Evolutionary conservation across 2,113 vertebrate species (phyloP), one percentile per base, ranked within the genome.

Genomic region (Phyllostomus discolor): DNA sequence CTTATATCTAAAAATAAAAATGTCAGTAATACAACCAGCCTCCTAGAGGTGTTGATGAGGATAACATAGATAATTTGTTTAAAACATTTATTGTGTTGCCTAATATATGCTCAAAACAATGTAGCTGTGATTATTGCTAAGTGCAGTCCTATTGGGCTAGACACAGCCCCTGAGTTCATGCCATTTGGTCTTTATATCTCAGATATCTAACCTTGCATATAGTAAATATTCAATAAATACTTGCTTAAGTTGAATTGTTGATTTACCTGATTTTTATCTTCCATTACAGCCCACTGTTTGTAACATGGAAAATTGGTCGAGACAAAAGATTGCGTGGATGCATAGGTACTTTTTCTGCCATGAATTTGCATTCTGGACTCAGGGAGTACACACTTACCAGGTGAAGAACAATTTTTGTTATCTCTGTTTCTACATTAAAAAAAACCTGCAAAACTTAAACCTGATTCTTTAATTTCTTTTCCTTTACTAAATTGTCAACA

Each of bases 331-430:
- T 99, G 98, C 99, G 99, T 98, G 99, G 99, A 99, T 99, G 99
- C 99, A 99, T 99, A 99, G 99, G 99, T 99, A 99, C 99, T 98
- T 99, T 99, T 99, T 99, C 99, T 96, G 99, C 99, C 99, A 99
- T 99, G 99, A 99, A 99, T 99, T 99, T 99, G 99, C 99, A 99
- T 99, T 99, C 99, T 99, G 99, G 99, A 99, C 99, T 99, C 99
- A 99, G 99, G 99, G 99, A 99, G 99, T 99, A 99, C 99, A 99
- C 99, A 98, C 99, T 99, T 99, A 99, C 99, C 99, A 99, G 99
- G 99, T 99, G 98, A 97, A 99, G 98, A 98, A 89, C 75, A 95
- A 96, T 97, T 98, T 97, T 97, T 95, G 83, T 95, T 97, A 96
- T 94, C 52, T 98, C 90, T 87, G 76, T 67, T 92, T 97, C 52